Evolutionary conservation across 2,888 invertebrate genomes (phyloP).

Genomic region (Plebejus argus): DNA sequence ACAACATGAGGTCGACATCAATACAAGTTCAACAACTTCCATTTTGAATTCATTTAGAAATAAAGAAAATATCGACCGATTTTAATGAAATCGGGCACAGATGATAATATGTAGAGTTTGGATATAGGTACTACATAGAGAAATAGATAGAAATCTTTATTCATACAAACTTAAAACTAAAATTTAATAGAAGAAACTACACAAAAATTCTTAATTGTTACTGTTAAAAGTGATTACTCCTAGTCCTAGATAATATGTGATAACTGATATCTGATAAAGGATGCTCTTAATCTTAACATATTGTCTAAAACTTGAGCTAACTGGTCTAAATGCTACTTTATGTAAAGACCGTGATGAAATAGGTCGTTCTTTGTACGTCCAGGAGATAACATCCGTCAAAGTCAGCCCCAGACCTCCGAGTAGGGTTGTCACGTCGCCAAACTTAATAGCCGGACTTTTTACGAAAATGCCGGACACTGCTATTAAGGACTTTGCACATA

Average conservation of each 20-base stretch:
- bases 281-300: neutral
- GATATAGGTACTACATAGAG: too few relatives aligned
- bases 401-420: constrained; percentile 12
- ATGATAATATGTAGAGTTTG: too few relatives aligned
- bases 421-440: neutral
- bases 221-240: neutral
- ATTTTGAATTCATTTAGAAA: neutral
- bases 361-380: constrained; percentile 23
- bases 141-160: too few relatives aligned
- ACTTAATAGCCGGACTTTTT: too few relatives aligned
- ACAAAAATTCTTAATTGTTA: neutral
- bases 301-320: neutral
- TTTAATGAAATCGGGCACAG: too few relatives aligned
- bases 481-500: neutral
- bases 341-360: neutral
- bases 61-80: neutral
- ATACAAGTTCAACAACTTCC: neutral
- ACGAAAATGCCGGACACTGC: too few relatives aligned
- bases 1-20: neutral
- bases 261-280: neutral
- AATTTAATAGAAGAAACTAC: too few relatives aligned
- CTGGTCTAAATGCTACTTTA: neutral
- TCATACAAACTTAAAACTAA: too few relatives aligned
- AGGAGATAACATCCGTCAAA: constrained; percentile 25
- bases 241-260: too few relatives aligned